Evolutionary conservation across 1,140 invertebrate species (phyloP).

Genomic region (Danaus melanippus): DNA sequence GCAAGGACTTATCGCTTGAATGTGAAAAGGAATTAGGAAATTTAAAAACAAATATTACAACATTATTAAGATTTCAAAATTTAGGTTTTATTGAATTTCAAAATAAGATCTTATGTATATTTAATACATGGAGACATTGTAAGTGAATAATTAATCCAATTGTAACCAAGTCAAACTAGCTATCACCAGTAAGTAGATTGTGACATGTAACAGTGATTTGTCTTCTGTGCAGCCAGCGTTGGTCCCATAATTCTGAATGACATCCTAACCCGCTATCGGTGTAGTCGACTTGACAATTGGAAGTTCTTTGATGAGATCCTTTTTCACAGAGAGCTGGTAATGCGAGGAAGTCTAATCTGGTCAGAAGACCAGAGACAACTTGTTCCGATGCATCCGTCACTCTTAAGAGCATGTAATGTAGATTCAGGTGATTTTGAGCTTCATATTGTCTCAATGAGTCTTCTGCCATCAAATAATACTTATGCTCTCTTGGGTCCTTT

Average conservation of each 20-base stretch:
- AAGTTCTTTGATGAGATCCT: too few species aligned
- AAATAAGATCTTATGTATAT: too few species aligned
- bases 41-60: too few species aligned
- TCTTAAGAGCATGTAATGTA: not conserved
- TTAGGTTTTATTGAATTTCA: too few species aligned
- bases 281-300: not conserved
- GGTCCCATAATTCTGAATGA: slow-evolving; percentile 1
- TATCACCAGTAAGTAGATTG: too few species aligned
- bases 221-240: not conserved
- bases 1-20: too few species aligned
- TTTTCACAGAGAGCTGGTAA: too few species aligned
- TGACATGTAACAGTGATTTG: not conserved
- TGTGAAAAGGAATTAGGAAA: too few species aligned
- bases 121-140: too few species aligned
- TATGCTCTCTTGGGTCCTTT: not conserved
- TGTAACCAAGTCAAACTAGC: too few species aligned
- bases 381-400: slow-evolving; percentile 1
- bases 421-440: not conserved
- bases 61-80: too few species aligned
- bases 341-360: not conserved
- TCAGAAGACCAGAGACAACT: slow-evolving; percentile 2
- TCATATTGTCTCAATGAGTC: slow-evolving; percentile 1
- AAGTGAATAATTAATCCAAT: too few species aligned
- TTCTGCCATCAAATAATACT: not conserved
- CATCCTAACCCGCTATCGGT: not conserved